phyloP scores from a whole-genome alignment of 2,797 vertebrate genomes.

The Pseudochirops cupreus region DNA sequence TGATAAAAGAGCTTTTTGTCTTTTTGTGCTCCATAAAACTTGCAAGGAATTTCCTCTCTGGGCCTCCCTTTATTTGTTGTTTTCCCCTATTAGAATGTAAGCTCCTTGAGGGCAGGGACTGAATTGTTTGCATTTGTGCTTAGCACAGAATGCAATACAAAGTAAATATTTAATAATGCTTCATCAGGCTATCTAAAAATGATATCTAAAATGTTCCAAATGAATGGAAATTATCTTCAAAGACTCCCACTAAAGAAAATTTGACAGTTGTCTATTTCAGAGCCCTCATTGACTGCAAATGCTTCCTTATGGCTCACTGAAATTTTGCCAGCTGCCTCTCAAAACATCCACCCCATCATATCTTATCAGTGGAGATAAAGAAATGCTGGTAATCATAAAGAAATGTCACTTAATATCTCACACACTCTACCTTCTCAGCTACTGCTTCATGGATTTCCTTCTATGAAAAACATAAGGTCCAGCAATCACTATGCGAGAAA shows the following conservation, averaged over 20 bases:
- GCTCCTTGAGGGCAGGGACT: neutral
- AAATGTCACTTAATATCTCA: neutral
- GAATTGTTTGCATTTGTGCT: neutral
- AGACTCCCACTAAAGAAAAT: neutral
- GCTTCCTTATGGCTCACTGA: neutral
- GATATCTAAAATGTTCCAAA: neutral
- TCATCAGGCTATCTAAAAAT: neutral
- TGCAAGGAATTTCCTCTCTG: neutral
- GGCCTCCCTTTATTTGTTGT: neutral
- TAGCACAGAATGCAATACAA: neutral
- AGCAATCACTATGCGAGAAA: neutral
- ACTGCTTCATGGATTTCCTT: neutral
- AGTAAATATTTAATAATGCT: neutral
- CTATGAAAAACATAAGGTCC: neutral
- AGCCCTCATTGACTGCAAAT: neutral
- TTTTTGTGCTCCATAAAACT: neutral
- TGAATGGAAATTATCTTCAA: neutral
- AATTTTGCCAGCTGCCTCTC: neutral
- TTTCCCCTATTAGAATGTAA: neutral
- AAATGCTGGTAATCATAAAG: neutral
- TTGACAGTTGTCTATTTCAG: neutral
- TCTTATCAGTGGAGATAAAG: neutral
- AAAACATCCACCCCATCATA: neutral
- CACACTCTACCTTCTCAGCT: neutral
- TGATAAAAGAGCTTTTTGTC: neutral